Evolutionary conservation across 2,113 vertebrate genomes (phyloP).

Genomic region (Catagonus wagneri): DNA sequence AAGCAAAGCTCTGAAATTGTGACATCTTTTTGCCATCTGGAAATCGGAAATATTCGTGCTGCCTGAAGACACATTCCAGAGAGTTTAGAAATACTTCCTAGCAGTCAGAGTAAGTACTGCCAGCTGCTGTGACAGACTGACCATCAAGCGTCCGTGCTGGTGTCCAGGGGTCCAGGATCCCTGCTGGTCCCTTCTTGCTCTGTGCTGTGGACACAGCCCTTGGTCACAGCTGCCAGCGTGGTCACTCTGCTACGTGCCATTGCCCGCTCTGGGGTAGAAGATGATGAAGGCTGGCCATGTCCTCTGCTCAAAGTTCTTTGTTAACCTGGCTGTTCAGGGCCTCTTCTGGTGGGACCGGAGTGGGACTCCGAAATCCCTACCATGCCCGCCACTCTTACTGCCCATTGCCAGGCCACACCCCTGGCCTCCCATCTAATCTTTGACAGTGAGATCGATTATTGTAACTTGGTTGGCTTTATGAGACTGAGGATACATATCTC

Average conservation of each 20-base stretch:
- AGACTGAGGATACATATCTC: no score
- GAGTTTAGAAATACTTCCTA: not conserved
- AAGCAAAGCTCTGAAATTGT: not conserved
- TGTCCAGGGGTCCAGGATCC: accelerated
- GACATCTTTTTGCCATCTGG: not conserved
- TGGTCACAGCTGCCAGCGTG: accelerated
- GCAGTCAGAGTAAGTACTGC: accelerated
- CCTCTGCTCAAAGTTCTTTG: accelerated
- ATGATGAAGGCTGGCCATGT: not conserved
- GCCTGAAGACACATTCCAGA: not conserved
- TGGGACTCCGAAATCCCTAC: not conserved
- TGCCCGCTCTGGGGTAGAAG: not conserved
- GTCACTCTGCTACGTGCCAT: not conserved
- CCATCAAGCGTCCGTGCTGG: not conserved
- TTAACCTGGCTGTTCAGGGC: accelerated
- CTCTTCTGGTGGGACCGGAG: not conserved
- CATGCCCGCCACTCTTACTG: accelerated
- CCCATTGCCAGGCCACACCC: no score
- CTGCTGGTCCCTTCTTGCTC: no score
- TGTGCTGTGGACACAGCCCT: not conserved
- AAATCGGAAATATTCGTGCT: not conserved
- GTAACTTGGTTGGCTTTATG: not conserved
- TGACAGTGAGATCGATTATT: not conserved
- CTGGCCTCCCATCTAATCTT: not conserved
- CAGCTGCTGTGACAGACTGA: not conserved